Evolutionary conservation across 2,113 vertebrate species (phyloP), one percentile per base, ranked within the genome.

Genomic region (Lutjanus erythropterus): DNA sequence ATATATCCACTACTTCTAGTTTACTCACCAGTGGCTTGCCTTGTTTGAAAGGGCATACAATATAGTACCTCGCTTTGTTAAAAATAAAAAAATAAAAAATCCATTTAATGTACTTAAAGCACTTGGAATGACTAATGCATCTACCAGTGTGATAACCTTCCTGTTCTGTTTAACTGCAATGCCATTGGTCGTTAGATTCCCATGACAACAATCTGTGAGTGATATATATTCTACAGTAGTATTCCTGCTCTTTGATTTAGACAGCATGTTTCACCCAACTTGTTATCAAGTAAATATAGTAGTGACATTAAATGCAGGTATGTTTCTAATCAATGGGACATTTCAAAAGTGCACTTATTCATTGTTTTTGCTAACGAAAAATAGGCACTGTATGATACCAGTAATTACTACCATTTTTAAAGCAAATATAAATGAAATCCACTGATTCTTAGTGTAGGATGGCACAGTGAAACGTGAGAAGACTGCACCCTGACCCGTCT

Each of bases 271-370:
- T 67, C 58, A 71, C 61, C 69, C 77, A 42, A 72, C 11, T 16
- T 59, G 33, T 69, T 62, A 68, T 5, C 14, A 53, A 65, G 60
- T 83, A 59, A 68, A 50, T 70, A 74, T 68, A 61, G 39, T 33
- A 47, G 31, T 78, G 3, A 55, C 27, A 78, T 42, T 50, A 31
- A 60, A 59, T 49, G 42, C 47, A 80, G 58, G 71, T 84, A 23
- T 82, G 37, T 86, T 86, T 80, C 61, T 73, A 72, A 66, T 81
- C 71, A 87, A 39, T 46, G 41, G 76, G 71, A 75, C 25, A 23
- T 78, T 80, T 86, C 75, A 80, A 80, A 90, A 91, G 87, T 88
- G 85, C 87, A 88, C 85, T 91, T 91, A 91, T 25, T 86, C 59
- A 76, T 75, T 33, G 39, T 83, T 67, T 76, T 79, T 67, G 35